Base-by-base conservation (phyloP, 2,888 invertebrate genomes). In the Spodoptera littoralis region DNA sequence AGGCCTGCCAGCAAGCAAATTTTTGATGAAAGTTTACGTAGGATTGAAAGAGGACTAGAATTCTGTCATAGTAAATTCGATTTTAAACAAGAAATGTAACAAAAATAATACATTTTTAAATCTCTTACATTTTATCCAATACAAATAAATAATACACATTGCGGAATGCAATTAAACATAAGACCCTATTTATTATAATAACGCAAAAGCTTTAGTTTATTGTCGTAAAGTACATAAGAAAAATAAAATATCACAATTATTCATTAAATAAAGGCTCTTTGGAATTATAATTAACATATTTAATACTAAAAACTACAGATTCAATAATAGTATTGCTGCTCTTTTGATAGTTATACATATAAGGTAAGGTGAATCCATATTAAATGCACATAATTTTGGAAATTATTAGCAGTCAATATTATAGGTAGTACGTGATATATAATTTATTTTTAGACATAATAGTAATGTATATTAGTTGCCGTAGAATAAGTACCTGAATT, bases 221-320 rank as follows among this genome's bases (percentile, higher is more conserved):
- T 77, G 70, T 74, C 76, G 70, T 71, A 67, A 79, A 79, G 77
- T 64, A 68, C 59, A 76, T 68, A 73, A 75, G 56, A 72, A 77
- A 82, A 77, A 78, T 73, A 83, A 87, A 87, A 87, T 89, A 89
- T 88, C 88, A 89, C 89, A 88, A 82, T 84, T 77, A 61, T 72
- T 81, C 69, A 69, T 78, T 59, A 84, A 83, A 82, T 80, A 84
- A 86, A 83, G 76, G 74, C 82, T 87, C 87, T 88, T 88, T 88
- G 87, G 86, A 88, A 83, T 83, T 75, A 68, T 72, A 49, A 70
- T 65, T 64, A 65, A 54, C 48, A 61, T 54, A 65, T 60, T 55
- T 53, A 65, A 60, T 48, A 60, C 51, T 70, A 68, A 65, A 54
- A 55, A 55, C 63, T 69, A 64, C 61, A 62, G 46, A 70, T 57